phyloP scores from a whole-genome alignment of 1,140 invertebrate genomes.

The Drosophila guanche region DNA sequence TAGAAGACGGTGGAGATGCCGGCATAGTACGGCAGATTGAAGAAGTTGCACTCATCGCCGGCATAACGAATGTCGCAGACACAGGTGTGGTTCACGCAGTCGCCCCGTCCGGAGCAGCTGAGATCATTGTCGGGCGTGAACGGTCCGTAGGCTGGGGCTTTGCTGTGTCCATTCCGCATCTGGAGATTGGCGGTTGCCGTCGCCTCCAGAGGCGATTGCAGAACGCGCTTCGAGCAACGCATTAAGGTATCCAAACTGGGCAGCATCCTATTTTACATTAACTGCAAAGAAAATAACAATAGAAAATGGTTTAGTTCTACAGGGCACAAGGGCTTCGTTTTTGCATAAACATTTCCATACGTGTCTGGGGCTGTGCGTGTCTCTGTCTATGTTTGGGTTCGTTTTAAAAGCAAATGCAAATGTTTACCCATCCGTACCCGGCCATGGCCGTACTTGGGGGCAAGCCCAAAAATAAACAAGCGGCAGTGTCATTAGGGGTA shows the following conservation, averaged over 20 bases:
- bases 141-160: conserved; percentile 56
- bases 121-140: conserved; percentile 69
- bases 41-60: conserved; percentile 86
- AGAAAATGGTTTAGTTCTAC: conserved; percentile 17
- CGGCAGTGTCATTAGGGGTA: conserved; percentile 16
- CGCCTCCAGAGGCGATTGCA: conserved; percentile 65
- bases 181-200: conserved; percentile 32
- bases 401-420: conserved; percentile 75
- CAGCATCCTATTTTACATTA: conserved; percentile 79
- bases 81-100: conserved; percentile 95
- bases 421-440: conserved; percentile 32
- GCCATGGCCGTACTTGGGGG: not conserved
- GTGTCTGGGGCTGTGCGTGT: conserved; percentile 35
- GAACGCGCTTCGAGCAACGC: conserved; percentile 83
- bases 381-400: conserved; percentile 10
- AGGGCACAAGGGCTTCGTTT: conserved; percentile 19
- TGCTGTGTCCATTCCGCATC: conserved; percentile 67
- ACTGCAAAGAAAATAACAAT: conserved; percentile 51
- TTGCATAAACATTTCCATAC: conserved; percentile 72
- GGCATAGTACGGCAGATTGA: conserved; percentile 87
- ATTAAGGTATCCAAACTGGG: conserved; percentile 80
- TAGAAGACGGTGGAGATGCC: conserved; percentile 92
- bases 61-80: conserved; percentile 92
- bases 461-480: not conserved
- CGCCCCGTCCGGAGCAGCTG: conserved; percentile 89